Evolutionary conservation across 2,113 vertebrate species (phyloP).

Genomic region (Smithornis capensis): DNA sequence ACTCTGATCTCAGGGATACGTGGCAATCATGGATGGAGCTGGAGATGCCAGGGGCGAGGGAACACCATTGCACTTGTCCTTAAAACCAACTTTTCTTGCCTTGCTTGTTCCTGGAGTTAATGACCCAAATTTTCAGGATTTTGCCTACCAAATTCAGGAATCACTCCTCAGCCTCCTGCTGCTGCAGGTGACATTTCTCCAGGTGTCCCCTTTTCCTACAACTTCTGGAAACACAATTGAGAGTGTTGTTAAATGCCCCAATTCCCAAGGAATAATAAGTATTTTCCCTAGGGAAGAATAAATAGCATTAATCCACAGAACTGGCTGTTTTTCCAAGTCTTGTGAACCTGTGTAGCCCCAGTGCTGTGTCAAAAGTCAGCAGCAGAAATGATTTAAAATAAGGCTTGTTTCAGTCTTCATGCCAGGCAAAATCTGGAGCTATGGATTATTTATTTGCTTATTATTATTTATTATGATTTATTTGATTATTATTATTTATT

Average conservation of each 20-base stretch:
- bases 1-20: accelerated
- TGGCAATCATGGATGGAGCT: not conserved
- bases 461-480: no score
- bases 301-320: not conserved
- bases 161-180: no score
- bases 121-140: not conserved
- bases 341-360: not conserved
- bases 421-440: not conserved
- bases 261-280: not conserved
- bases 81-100: not conserved
- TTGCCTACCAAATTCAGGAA: not conserved
- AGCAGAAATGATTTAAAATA: not conserved
- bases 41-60: not conserved
- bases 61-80: not conserved
- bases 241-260: not conserved
- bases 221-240: not conserved
- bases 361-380: not conserved
- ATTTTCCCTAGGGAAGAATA: not conserved
- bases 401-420: not conserved
- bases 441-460: not conserved
- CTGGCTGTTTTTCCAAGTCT: not conserved
- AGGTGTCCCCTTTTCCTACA: not conserved
- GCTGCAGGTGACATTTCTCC: not conserved
- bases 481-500: no score
- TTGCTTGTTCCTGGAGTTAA: not conserved